phyloP scores from a whole-genome alignment of 2,888 invertebrate genomes.

The Apamea sordens region DNA sequence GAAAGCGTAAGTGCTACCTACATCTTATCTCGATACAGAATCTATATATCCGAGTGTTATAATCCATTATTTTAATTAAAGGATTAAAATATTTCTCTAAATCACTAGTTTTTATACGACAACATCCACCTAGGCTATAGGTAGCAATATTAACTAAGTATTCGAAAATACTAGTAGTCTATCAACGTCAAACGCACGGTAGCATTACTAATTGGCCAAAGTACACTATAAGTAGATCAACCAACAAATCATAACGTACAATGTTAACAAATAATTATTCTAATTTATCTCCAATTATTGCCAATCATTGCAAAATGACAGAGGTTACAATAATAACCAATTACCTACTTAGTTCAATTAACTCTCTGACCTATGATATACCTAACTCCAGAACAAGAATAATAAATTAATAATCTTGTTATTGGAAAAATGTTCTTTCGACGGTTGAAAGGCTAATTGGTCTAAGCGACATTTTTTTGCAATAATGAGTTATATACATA shows the following conservation, averaged over 20 bases:
- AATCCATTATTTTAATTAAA: no score
- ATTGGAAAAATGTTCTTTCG: not conserved
- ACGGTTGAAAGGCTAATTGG: no score
- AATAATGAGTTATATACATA: no score
- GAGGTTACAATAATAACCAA: conserved; percentile 29
- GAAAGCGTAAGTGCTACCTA: not conserved
- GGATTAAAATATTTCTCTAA: not conserved
- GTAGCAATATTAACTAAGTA: not conserved
- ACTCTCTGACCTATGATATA: conserved; percentile 6
- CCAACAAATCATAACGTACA: not conserved
- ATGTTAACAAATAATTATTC: conserved; percentile 8
- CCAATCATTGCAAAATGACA: conserved; percentile 25
- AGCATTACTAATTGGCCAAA: not conserved
- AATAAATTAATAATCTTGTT: not conserved
- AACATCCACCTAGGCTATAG: not conserved
- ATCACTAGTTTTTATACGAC: not conserved
- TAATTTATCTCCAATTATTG: conserved; percentile 21
- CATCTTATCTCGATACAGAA: not conserved
- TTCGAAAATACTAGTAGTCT: not conserved
- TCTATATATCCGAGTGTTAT: no score
- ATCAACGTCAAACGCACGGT: not conserved
- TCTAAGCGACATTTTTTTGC: no score
- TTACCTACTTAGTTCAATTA: conserved; percentile 1
- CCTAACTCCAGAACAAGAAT: not conserved
- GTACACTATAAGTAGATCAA: not conserved